Base-by-base conservation (phyloP, 1,140 invertebrate genomes). In the Drosophila bocki region DNA sequence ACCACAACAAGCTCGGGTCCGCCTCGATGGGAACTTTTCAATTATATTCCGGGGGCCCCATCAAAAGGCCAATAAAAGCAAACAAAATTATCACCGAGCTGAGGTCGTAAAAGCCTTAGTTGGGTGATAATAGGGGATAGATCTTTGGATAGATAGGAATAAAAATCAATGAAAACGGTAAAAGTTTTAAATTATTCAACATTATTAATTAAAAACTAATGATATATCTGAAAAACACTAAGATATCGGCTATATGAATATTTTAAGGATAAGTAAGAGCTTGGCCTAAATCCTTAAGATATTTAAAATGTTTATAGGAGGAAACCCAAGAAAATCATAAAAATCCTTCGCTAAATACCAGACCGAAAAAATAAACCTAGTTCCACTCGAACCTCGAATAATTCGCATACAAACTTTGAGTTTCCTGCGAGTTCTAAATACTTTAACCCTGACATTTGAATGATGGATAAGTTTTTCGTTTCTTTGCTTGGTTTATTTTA, bases 51-150 rank as follows among this genome's bases (percentile, higher is more conserved):
- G n/a, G 39, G 54, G 32, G 42, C 41, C 61, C 81, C 81, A 84
- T 80, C 65, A 83, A 85, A 78, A 71, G 70, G 5, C 60, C 51
- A 88, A 88, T 88, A 88, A 88, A 88, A 65, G 69, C 41, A 69
- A 78, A 78, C 64, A 85, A 64, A 67, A 50, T 71, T 72, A 72
- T 72, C 68, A 50, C 51, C 69, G 7, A 58, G 29, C 26, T 29
- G 29, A 50, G 44, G 51, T 56, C 70, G 44, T 72, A 72, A 72
- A 71, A 42, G 13, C 32, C 33, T 15, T 72, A 29, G 53, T 39
- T 60, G 53, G 67, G 67, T 60, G 69, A 22, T 59, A 72, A 72
- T 33, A 51, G 45, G 32, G 65, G 37, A 70, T 50, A 72, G 65
- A 72, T 59, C 8, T 32, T 22, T 11, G 9, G 7, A 8, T 22